Percentiles rank a stretch among this genome's conserved stretches.
phyloP scores from a whole-genome alignment of 2,113 vertebrate species.

The Orycteropus afer region DNA sequence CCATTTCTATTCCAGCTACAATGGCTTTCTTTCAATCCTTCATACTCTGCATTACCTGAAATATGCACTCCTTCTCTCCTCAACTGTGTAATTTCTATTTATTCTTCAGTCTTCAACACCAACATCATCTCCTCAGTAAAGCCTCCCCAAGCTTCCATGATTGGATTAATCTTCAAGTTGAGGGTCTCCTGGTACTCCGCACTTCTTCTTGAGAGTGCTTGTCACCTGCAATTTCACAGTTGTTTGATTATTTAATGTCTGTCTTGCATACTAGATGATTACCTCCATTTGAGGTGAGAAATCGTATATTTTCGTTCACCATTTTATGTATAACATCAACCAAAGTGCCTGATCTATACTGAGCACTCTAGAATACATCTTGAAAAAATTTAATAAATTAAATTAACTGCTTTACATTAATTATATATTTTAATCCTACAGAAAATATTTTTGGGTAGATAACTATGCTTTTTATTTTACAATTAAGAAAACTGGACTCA shows the following conservation, averaged over 20 bases:
- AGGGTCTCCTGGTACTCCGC: neutral
- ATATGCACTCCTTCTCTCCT: neutral
- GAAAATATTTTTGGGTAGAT: neutral
- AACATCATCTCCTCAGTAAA: neutral
- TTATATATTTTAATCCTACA: neutral
- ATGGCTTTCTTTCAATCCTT: neutral
- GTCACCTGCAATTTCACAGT: neutral
- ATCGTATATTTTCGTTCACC: neutral
- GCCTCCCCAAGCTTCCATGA: neutral
- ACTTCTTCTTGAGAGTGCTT: neutral
- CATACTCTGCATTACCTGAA: neutral
- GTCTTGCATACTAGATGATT: too few species aligned
- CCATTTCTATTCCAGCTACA: neutral
- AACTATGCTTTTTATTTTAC: neutral
- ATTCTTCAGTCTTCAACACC: neutral
- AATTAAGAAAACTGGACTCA: neutral
- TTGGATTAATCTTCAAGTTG: neutral
- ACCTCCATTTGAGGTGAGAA: neutral
- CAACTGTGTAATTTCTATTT: neutral
- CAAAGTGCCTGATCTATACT: too few species aligned
- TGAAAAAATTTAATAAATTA: neutral
- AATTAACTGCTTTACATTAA: neutral
- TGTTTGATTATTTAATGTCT: neutral
- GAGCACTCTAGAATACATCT: too few species aligned
- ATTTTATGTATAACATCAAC: neutral